phyloP scores from a whole-genome alignment of 1,140 invertebrate genomes.

The Chymomyza costata region DNA sequence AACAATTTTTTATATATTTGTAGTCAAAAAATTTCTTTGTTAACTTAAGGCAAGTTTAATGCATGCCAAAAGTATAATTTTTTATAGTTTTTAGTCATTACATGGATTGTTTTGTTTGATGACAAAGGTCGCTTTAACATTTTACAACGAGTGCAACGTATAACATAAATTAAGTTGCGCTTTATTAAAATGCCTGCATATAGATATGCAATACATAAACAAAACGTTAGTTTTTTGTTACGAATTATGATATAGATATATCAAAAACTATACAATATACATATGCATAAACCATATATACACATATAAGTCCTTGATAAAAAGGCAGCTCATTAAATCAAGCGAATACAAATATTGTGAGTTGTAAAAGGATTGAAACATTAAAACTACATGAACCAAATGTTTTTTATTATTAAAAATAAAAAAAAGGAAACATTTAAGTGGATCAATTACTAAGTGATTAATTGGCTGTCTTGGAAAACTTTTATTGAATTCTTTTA shows the following conservation, averaged over 20 bases:
- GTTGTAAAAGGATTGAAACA: conserved; percentile 36
- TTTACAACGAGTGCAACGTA: conserved; percentile 31
- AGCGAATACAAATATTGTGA: too few relatives aligned
- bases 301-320: conserved; percentile 29
- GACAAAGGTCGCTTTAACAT: conserved; percentile 23
- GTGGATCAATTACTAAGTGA: too few relatives aligned
- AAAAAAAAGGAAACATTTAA: too few relatives aligned
- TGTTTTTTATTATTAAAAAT: conserved; percentile 20
- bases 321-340: too few relatives aligned
- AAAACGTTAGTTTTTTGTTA: conserved; percentile 54
- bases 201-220: conserved; percentile 21
- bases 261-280: conserved; percentile 37
- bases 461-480: too few relatives aligned
- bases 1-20: conserved; percentile 25
- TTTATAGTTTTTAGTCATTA: conserved; percentile 47
- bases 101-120: conserved; percentile 11
- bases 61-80: too few relatives aligned
- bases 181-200: conserved; percentile 28
- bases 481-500: too few relatives aligned
- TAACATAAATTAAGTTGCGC: conserved; percentile 34
- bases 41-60: conserved; percentile 34
- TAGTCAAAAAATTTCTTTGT: conserved; percentile 29
- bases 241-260: conserved; percentile 56
- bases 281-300: conserved; percentile 35
- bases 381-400: conserved; percentile 57